Evolutionary conservation across 2,797 vertebrate species (phyloP), one percentile per base, ranked within the genome.

Genomic region (Jordanella pulchra): DNA sequence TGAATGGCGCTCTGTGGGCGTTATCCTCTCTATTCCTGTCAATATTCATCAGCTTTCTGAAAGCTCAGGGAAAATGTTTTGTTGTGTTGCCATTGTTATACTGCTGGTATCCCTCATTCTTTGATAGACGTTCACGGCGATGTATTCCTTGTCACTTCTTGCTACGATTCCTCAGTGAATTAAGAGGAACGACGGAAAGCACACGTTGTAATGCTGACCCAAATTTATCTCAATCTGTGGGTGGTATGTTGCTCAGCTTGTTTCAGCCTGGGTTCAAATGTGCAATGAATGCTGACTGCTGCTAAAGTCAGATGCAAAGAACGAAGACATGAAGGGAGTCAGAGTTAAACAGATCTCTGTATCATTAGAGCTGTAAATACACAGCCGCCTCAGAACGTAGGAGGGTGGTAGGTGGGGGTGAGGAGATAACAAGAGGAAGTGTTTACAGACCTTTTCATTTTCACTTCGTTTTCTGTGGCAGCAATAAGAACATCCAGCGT

Each of bases 391-490:
- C 0, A 3, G 32, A 25, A 58, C 13, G 55, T 68, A 7, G 55
- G 77, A 66, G 71, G 67, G 17, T 23, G 60, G 51, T 23, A 44
- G 56, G 58, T 51, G 15, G 68, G 58, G 39, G 48, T 54, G 67
- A 23, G 65, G 44, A 39, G 69, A 76, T 75, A 80, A 86, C 67
- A 66, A 66, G 69, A 75, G 76, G 69, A 77, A 72, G 53, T 80
- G 58, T 82, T 85, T 78, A 80, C 78, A 67, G 75, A 73, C 73
- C 75, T 72, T 84, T 88, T 89, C 82, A 83, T 85, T 84, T 87
- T 84, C 77, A 71, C 75, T 68, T 88, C 83, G 86, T 84, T 80
- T 69, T 85, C 39, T 0, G 65, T 74, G 13, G 54, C 12, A 42
- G 60, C 72, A 79, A 75, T 13, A 28, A 82, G 79, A 81, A 83